Conservation (phyloP, 2,888 invertebrate species). For the Cynaeus angustus region DNA sequence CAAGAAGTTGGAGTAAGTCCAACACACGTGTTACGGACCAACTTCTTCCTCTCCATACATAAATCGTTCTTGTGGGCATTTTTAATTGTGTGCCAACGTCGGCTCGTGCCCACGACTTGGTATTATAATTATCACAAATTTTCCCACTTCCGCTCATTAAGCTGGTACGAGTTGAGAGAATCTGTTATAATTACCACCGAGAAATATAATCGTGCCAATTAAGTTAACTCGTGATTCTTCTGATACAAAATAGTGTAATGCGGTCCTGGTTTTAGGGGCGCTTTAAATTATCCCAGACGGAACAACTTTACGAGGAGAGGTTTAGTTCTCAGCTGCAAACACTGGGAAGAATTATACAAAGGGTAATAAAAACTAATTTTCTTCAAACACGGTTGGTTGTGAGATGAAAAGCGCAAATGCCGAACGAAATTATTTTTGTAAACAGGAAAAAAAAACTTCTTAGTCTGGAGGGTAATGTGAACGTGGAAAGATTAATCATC, state of each 20-base stretch:
- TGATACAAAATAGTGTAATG: slow-evolving; percentile 6
- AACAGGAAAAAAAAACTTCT: background rate
- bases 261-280: background rate
- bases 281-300: slow-evolving; percentile 2
- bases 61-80: background rate
- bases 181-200: background rate
- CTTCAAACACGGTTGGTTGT: slow-evolving; percentile 14
- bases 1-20: slow-evolving; percentile 16
- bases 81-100: slow-evolving; percentile 2
- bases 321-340: slow-evolving; percentile 9
- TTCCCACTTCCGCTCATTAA: slow-evolving; percentile 3
- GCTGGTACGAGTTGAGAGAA: background rate
- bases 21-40: background rate
- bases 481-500: background rate
- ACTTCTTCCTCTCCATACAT: background rate
- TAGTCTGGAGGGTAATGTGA: background rate
- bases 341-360: slow-evolving; percentile 5
- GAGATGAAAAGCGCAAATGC: background rate
- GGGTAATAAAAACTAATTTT: slow-evolving; percentile 24
- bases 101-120: background rate
- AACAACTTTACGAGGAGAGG: slow-evolving; percentile 10
- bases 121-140: background rate
- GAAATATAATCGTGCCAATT: slow-evolving; percentile 6
- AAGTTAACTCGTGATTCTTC: background rate
- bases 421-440: slow-evolving; percentile 3